Percentiles rank a stretch among this genome's conserved stretches.
phyloP scores from a whole-genome alignment of 2,113 vertebrate genomes.

The Emydura subglobosa region DNA sequence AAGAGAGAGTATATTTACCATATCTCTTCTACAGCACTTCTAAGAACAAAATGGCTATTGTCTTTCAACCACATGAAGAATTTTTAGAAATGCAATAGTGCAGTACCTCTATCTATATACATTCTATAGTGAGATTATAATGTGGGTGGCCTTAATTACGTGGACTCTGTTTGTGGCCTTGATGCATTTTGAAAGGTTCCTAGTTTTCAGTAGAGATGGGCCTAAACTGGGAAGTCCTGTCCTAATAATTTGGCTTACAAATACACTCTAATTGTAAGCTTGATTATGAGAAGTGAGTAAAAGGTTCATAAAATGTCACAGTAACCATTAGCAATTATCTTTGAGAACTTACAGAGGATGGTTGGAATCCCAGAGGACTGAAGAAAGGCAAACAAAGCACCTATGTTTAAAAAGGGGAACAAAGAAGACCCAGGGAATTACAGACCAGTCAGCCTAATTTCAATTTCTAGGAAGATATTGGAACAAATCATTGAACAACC shows the following conservation, averaged over 20 bases:
- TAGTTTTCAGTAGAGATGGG: conserved; percentile 17
- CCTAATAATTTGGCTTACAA: not conserved
- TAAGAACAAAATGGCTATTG: not conserved
- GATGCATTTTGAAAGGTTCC: not conserved
- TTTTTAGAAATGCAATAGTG: conserved; percentile 15
- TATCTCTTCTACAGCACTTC: not conserved
- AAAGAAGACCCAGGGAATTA: not conserved
- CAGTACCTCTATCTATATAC: not conserved
- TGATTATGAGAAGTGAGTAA: not conserved
- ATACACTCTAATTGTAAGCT: not conserved
- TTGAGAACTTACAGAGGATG: not conserved
- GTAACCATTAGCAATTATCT: not conserved
- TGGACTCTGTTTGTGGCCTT: conserved; percentile 41
- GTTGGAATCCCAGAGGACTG: not conserved
- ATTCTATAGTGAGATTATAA: conserved; percentile 17
- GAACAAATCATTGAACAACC: not conserved
- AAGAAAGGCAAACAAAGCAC: not conserved
- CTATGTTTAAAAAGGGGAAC: not conserved
- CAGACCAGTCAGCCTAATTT: not conserved
- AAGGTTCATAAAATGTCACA: not conserved
- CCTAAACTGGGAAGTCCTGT: not conserved
- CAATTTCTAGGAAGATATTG: not conserved
- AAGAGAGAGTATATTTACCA: not conserved
- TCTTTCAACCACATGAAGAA: conserved; percentile 21
- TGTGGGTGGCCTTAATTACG: conserved; percentile 52